Conservation (phyloP, 2,113 vertebrate genomes). For the Halcyon senegalensis region DNA sequence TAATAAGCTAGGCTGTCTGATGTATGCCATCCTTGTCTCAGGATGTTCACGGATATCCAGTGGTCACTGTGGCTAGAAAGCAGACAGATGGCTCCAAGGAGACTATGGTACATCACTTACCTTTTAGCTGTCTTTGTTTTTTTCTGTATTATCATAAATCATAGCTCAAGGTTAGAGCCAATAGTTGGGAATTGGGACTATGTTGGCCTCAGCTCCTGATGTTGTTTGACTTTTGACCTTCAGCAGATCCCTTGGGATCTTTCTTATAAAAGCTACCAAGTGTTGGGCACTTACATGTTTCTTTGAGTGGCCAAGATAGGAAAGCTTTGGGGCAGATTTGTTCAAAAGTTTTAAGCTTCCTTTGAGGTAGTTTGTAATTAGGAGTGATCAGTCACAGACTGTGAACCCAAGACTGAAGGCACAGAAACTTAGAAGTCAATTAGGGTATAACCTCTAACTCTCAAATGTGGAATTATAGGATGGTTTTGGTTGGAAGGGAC, state of each 20-base stretch:
- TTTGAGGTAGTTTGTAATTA: neutral
- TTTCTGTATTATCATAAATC: neutral
- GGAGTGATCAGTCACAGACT: neutral
- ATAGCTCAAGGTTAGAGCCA: neutral
- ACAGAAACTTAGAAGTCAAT: neutral
- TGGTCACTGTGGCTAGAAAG: neutral
- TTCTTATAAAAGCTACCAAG: neutral
- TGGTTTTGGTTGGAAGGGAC: neutral
- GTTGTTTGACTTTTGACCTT: neutral
- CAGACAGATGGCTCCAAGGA: neutral
- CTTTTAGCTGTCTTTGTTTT: neutral
- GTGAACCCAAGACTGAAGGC: neutral
- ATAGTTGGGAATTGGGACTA: neutral
- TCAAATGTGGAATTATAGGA: neutral
- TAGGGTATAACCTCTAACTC: neutral
- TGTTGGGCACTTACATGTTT: neutral
- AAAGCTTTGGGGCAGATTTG: neutral
- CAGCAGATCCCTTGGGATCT: neutral
- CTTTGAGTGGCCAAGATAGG: neutral
- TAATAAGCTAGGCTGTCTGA: neutral
- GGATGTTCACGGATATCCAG: neutral
- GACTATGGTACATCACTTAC: neutral
- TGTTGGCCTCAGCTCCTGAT: neutral
- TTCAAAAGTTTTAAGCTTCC: neutral
- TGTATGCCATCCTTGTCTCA: accelerated